Evolutionary conservation across 2,113 vertebrate genomes (phyloP).

Genomic region (Pterocles burchelli): DNA sequence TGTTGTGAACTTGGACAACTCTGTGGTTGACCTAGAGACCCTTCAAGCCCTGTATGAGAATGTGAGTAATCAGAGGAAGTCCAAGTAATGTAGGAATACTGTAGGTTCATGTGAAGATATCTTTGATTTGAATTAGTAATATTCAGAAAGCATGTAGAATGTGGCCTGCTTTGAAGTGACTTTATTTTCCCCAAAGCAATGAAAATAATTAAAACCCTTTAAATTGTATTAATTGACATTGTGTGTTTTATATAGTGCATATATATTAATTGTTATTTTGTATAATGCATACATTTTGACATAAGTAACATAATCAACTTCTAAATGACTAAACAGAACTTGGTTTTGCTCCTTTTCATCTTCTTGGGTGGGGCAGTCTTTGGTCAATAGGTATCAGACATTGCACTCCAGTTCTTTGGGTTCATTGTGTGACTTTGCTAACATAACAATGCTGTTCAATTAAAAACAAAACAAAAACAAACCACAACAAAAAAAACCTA

Average conservation of each 20-base stretch:
- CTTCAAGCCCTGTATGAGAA: slow-evolving; percentile 97
- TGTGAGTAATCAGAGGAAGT: slow-evolving; percentile 82
- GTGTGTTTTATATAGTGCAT: background rate
- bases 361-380: background rate
- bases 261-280: background rate
- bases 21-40: slow-evolving; percentile 95
- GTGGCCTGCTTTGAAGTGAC: background rate
- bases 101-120: background rate
- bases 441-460: background rate
- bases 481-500: background rate
- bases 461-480: background rate
- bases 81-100: background rate
- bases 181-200: background rate
- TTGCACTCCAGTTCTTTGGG: background rate
- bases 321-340: background rate
- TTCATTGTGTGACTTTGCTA: background rate
- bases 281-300: background rate
- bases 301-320: background rate
- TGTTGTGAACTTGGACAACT: slow-evolving; percentile 95
- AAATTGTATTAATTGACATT: background rate
- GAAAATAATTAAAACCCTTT: background rate
- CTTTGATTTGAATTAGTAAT: background rate
- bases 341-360: background rate
- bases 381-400: background rate
- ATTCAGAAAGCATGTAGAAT: background rate